phyloP scores from a whole-genome alignment of 2,113 vertebrate genomes.

The Oceanites oceanicus region DNA sequence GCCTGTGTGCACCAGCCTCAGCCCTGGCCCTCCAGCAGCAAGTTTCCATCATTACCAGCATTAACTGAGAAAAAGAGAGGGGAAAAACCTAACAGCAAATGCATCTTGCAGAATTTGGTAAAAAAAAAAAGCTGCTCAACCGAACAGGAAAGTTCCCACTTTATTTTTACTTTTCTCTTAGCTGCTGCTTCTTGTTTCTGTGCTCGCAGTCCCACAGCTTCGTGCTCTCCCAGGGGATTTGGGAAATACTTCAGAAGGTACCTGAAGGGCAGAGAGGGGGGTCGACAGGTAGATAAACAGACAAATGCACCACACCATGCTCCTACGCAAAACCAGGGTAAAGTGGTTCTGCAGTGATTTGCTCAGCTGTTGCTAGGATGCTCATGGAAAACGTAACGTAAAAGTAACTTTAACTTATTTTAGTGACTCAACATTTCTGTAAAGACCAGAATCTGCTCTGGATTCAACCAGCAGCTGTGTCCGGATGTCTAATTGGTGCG shows the following conservation, averaged over 20 bases:
- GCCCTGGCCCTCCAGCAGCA: background rate
- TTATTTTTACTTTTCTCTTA: background rate
- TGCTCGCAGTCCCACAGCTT: background rate
- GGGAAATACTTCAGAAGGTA: background rate
- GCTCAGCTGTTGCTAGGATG: background rate
- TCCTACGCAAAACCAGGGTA: background rate
- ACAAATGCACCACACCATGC: accelerated
- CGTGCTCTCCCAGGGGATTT: background rate
- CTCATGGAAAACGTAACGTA: background rate
- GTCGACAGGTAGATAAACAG: background rate
- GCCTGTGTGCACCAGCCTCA: background rate
- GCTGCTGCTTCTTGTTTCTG: background rate
- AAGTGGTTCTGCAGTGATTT: background rate
- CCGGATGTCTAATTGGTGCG: background rate
- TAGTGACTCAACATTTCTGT: slow-evolving; percentile 11
- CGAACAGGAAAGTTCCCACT: background rate
- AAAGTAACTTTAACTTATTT: background rate
- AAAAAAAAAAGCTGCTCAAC: background rate
- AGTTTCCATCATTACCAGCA: background rate
- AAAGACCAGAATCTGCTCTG: background rate
- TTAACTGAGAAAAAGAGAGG: background rate
- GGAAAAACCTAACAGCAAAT: background rate
- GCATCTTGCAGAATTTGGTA: background rate
- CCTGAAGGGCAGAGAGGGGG: background rate
- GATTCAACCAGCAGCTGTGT: background rate